A percentile compares a stretch with the other conserved stretches of the same genome.
phyloP scores from a whole-genome alignment of 1,140 invertebrate species.

The Tetragonula clypearis region DNA sequence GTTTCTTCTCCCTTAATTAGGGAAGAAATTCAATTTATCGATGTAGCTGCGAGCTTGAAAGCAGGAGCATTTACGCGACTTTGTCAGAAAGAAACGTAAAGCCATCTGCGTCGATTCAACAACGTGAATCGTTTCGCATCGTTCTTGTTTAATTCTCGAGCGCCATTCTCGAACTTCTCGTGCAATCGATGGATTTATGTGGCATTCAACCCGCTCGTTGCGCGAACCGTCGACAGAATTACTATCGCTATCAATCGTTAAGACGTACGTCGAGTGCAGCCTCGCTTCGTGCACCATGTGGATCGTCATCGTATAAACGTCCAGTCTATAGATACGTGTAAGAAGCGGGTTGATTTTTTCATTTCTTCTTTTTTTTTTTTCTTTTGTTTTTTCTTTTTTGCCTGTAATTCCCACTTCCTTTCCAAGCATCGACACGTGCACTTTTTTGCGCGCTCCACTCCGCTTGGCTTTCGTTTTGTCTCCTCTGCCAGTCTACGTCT shows the following conservation, averaged over 20 bases:
- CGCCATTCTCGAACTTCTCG: conserved; percentile 26
- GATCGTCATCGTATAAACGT: neutral
- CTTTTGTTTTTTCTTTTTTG: conserved; percentile 31
- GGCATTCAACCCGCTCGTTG: neutral
- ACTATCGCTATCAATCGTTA: conserved; percentile 7
- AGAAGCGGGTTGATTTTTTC: conserved; percentile 16
- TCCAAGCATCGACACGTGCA: conserved; percentile 47
- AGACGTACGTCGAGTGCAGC: neutral
- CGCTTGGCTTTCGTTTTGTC: neutral
- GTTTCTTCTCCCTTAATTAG: too few relatives aligned
- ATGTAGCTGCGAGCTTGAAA: too few relatives aligned
- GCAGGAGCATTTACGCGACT: too few relatives aligned
- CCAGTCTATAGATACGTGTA: conserved; percentile 13
- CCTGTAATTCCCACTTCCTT: conserved; percentile 45
- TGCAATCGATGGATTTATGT: conserved; percentile 27
- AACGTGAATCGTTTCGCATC: neutral
- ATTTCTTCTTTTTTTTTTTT: conserved; percentile 42
- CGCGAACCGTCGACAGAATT: conserved; percentile 12
- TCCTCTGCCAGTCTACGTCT: neutral
- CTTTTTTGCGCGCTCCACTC: conserved; percentile 46
- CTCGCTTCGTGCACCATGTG: conserved; percentile 9
- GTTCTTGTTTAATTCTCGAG: neutral
- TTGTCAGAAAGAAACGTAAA: too few relatives aligned
- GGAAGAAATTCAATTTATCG: too few relatives aligned
- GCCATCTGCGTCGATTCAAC: neutral